Conservation (phyloP, 2,113 vertebrate genomes). For the Myrmophylax atrothorax region DNA sequence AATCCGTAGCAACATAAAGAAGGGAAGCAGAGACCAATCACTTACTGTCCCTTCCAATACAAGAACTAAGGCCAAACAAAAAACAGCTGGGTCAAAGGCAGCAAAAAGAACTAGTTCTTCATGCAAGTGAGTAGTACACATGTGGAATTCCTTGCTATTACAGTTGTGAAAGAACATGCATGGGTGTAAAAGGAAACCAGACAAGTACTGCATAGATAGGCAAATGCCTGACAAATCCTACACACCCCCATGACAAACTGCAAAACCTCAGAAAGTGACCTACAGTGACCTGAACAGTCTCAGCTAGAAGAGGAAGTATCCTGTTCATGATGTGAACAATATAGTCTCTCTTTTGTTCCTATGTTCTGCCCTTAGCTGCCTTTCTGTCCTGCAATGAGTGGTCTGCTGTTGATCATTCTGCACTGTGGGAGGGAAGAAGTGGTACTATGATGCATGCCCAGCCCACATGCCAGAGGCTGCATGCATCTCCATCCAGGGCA, state of each 20-base stretch:
- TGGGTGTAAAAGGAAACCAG: neutral
- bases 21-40: neutral
- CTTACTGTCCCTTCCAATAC: neutral
- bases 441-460: neutral
- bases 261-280: neutral
- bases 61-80: neutral
- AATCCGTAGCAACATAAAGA: neutral
- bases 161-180: neutral
- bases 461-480: accelerated
- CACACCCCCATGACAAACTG: accelerated
- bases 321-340: neutral
- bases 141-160: neutral
- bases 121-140: neutral
- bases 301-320: neutral
- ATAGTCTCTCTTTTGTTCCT: neutral
- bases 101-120: neutral
- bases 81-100: neutral
- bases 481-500: neutral
- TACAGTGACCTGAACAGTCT: neutral
- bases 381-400: neutral
- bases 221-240: neutral
- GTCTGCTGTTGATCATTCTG: neutral
- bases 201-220: neutral
- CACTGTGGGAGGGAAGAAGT: neutral
- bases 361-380: neutral